Evolutionary conservation across 2,113 vertebrate genomes (phyloP).

Genomic region (Bos javanicus): DNA sequence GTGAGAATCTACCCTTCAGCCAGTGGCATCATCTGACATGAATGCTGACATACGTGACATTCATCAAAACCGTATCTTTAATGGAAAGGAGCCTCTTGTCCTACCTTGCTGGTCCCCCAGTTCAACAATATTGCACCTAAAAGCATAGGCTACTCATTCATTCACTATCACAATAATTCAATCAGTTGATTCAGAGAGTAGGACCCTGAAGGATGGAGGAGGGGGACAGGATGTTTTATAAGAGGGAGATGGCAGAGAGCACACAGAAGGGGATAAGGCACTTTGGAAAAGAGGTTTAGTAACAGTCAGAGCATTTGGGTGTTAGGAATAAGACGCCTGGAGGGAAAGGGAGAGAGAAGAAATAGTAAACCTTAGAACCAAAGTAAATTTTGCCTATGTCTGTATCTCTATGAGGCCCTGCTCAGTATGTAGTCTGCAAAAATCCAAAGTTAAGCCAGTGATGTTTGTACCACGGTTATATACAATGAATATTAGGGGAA

Average conservation of each 20-base stretch:
- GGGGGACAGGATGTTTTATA: neutral
- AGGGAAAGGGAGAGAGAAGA: neutral
- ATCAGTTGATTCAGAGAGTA: neutral
- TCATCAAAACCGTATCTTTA: neutral
- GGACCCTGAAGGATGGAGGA: neutral
- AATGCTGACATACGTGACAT: neutral
- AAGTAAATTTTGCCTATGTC: neutral
- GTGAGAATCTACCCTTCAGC: neutral
- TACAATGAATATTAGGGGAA: neutral
- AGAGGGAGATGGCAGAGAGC: neutral
- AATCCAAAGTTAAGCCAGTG: neutral
- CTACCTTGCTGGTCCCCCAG: neutral
- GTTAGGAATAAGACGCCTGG: neutral
- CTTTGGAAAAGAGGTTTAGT: neutral
- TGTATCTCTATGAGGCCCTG: neutral
- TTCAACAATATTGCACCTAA: neutral
- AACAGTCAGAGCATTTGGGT: neutral
- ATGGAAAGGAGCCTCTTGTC: neutral
- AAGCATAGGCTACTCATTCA: neutral
- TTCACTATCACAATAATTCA: neutral
- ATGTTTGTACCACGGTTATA: neutral
- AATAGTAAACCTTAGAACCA: neutral
- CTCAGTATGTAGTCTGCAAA: neutral
- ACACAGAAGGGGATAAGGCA: too few relatives aligned
- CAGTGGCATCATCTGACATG: neutral